These are phyloP conservation scores for Pyxicephalus adspersus DNA, from an alignment of 2,113 vertebrate genomes.

Conservation along the genomic window DNA sequence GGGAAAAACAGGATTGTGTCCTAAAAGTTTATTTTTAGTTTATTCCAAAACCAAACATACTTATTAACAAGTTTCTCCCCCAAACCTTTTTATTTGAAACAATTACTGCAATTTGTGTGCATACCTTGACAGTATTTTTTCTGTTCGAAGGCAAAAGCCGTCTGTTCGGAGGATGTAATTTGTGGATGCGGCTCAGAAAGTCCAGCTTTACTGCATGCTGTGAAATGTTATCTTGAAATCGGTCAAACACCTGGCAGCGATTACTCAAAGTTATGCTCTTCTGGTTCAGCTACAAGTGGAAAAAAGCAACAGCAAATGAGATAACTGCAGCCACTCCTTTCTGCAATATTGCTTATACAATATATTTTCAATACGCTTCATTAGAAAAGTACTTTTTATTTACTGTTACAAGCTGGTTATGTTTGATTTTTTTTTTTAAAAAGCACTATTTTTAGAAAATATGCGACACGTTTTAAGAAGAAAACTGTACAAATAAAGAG, in stretches of 20 bases:
- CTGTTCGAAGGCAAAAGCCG: constrained; percentile 78
- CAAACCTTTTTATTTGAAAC: not conserved
- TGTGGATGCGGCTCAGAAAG: constrained; percentile 92
- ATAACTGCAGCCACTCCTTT: no score
- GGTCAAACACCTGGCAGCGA: constrained; percentile 96
- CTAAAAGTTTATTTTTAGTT: not conserved
- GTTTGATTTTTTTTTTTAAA: no score
- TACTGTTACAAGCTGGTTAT: no score
- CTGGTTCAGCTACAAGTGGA: constrained; percentile 86
- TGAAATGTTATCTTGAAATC: constrained; percentile 95
- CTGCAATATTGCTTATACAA: no score
- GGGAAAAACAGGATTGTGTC: not conserved
- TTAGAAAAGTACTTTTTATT: not conserved
- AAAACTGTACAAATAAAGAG: no score
- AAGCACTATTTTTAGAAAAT: not conserved
- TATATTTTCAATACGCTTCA: no score
- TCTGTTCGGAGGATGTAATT: constrained; percentile 86
- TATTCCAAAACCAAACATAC: not conserved
- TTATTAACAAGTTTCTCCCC: not conserved
- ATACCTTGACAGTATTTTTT: constrained; percentile 90
- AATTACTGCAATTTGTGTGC: not conserved
- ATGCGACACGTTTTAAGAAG: no score
- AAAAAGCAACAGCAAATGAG: not conserved
- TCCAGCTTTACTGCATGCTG: constrained; percentile 96
- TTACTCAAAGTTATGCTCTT: constrained; percentile 92